A percentile compares a stretch with the other conserved stretches of the same genome.
Conservation (phyloP, 2,113 vertebrate species). For the Lutjanus erythropterus region DNA sequence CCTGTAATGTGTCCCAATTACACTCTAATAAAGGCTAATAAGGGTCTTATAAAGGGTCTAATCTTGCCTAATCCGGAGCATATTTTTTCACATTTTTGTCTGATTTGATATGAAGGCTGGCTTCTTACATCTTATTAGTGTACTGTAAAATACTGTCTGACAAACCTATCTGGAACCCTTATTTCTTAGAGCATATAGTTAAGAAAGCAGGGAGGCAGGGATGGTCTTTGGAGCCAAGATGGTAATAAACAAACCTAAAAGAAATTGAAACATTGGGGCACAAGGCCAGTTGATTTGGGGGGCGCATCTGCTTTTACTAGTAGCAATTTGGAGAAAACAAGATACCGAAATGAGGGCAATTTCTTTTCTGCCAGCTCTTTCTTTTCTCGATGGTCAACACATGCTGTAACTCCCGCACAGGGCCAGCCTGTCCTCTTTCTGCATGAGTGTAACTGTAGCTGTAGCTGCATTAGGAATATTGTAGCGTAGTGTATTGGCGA, state of each 20-base stretch:
- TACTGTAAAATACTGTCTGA: too few species aligned
- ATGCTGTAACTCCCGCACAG: slow-evolving; percentile 29
- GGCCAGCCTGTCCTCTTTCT: slow-evolving; percentile 23
- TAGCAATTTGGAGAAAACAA: slow-evolving; percentile 75
- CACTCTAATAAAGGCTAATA: too few species aligned
- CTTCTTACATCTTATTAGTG: too few species aligned
- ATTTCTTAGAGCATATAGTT: too few species aligned
- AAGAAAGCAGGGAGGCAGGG: not conserved
- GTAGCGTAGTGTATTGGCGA: not conserved
- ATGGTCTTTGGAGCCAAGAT: not conserved
- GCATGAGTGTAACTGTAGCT: slow-evolving; percentile 9
- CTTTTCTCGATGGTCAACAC: slow-evolving; percentile 30
- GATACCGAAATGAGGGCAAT: slow-evolving; percentile 67
- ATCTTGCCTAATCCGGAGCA: too few species aligned
- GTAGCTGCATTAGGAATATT: slow-evolving; percentile 28
- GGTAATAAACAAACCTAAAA: slow-evolving; percentile 52
- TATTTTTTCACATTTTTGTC: too few species aligned
- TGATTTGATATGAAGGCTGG: too few species aligned
- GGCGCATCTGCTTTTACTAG: slow-evolving; percentile 70
- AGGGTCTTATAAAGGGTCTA: too few species aligned
- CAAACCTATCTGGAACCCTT: too few species aligned
- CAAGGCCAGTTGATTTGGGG: slow-evolving; percentile 53
- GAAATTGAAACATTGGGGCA: slow-evolving; percentile 60
- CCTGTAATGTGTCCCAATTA: too few species aligned
- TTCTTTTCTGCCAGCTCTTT: slow-evolving; percentile 52